phyloP scores from a whole-genome alignment of 2,797 vertebrate species.

The Natrix natrix region DNA sequence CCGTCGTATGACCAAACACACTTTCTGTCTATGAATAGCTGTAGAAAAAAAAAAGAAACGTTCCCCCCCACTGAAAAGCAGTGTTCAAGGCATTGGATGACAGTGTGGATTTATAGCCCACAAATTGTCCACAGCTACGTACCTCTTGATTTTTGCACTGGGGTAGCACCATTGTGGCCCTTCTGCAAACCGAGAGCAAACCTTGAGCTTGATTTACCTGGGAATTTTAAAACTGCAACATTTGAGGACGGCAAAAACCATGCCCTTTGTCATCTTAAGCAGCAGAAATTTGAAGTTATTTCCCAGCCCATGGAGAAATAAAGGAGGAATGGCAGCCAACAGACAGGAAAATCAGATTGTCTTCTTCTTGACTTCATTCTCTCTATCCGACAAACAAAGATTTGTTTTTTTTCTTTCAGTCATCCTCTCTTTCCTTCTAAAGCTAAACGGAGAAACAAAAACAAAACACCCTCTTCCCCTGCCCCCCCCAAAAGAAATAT shows the following conservation, averaged over 20 bases:
- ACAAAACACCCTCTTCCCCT: neutral
- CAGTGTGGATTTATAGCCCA: neutral
- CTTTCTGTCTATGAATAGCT: neutral
- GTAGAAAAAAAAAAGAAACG: neutral
- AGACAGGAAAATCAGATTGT: conserved; percentile 43
- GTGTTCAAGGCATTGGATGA: neutral
- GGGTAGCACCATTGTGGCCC: neutral
- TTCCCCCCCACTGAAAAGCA: neutral
- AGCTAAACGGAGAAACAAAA: conserved; percentile 54
- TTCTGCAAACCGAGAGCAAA: neutral
- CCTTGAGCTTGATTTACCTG: neutral
- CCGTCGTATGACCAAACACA: neutral
- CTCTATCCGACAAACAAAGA: conserved; percentile 60
- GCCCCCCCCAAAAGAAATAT: neutral
- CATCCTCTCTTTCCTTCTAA: conserved; percentile 45
- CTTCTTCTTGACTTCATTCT: conserved; percentile 31
- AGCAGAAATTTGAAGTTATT: conserved; percentile 43
- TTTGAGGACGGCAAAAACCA: neutral
- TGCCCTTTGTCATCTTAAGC: neutral
- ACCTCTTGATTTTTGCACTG: neutral
- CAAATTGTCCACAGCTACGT: neutral
- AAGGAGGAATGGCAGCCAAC: conserved; percentile 58
- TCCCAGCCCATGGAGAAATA: conserved; percentile 53
- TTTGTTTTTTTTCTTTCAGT: conserved; percentile 64
- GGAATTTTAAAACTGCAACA: neutral